Percentiles rank a stretch among this genome's conserved stretches.
Evolutionary conservation across 2,888 invertebrate species (phyloP).

Genomic region (Myopa tessellatipennis): DNA sequence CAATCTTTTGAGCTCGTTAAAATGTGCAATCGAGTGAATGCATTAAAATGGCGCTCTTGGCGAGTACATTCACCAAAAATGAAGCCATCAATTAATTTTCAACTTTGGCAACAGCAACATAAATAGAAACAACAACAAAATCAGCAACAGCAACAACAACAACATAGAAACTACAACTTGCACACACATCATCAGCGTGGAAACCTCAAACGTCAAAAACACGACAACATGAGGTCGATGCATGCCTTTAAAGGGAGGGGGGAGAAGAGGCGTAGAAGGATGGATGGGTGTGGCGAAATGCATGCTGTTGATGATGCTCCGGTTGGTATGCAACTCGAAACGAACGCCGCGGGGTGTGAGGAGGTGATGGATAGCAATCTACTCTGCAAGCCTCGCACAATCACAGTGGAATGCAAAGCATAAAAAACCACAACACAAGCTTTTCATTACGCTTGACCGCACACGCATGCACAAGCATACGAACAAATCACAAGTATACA

Average conservation of each 20-base stretch:
- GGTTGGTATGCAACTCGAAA: no score
- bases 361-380: slow-evolving; percentile 4
- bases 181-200: slow-evolving; percentile 41
- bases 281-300: neutral
- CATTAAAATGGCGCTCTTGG: neutral
- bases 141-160: neutral
- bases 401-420: slow-evolving; percentile 32
- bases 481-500: neutral
- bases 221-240: slow-evolving; percentile 45
- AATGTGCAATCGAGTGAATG: neutral
- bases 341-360: neutral
- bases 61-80: slow-evolving; percentile 19
- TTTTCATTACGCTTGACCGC: slow-evolving; percentile 40
- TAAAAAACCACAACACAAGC: slow-evolving; percentile 40
- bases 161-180: slow-evolving; percentile 12
- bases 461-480: neutral
- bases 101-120: slow-evolving; percentile 12
- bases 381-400: slow-evolving; percentile 30
- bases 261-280: neutral
- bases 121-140: slow-evolving; percentile 1
- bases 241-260: neutral
- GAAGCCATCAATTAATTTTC: slow-evolving; percentile 38
- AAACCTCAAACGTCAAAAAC: slow-evolving; percentile 50
- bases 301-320: no score
- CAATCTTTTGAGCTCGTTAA: slow-evolving; percentile 2